phyloP scores from a whole-genome alignment of 2,888 invertebrate species.

The Strigamia maritima region DNA sequence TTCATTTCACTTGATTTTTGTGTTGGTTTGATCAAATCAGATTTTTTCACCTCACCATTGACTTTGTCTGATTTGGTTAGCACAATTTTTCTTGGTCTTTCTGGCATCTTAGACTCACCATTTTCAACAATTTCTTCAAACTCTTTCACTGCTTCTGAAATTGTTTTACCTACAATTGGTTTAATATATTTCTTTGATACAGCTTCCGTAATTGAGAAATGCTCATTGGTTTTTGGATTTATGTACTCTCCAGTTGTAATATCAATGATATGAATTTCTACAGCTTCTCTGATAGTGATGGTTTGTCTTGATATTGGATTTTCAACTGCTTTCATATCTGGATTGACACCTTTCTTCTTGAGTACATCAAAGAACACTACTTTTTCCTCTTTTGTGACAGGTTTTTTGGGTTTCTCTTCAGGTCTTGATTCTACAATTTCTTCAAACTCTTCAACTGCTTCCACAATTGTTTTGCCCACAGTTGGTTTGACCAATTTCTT shows the following conservation, averaged over 20 bases:
- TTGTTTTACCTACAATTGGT: conserved; percentile 57
- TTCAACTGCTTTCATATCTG: conserved; percentile 49
- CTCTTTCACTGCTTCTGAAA: background rate
- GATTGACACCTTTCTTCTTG: conserved; percentile 57
- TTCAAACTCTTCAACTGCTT: background rate
- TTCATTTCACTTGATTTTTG: background rate
- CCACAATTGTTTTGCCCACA: background rate
- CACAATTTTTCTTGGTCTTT: background rate
- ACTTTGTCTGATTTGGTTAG: no score
- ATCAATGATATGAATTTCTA: conserved; percentile 78
- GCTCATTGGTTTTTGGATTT: conserved; percentile 70
- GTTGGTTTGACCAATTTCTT: conserved; percentile 73
- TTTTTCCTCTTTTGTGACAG: background rate
- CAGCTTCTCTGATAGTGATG: conserved; percentile 79
- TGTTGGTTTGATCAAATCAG: background rate
- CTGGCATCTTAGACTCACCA: conserved; percentile 60
- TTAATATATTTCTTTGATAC: conserved; percentile 70
- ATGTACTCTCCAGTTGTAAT: conserved; percentile 78
- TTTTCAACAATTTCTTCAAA: conserved; percentile 46
- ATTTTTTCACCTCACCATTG: background rate
- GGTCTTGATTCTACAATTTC: background rate
- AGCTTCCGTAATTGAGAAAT: conserved; percentile 78
- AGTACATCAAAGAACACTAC: conserved; percentile 17
- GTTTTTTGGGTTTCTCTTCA: conserved; percentile 59
- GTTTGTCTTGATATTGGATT: conserved; percentile 74